Base-by-base conservation (phyloP, 2,888 invertebrate genomes). In the Drosophila pseudotakahashii region DNA sequence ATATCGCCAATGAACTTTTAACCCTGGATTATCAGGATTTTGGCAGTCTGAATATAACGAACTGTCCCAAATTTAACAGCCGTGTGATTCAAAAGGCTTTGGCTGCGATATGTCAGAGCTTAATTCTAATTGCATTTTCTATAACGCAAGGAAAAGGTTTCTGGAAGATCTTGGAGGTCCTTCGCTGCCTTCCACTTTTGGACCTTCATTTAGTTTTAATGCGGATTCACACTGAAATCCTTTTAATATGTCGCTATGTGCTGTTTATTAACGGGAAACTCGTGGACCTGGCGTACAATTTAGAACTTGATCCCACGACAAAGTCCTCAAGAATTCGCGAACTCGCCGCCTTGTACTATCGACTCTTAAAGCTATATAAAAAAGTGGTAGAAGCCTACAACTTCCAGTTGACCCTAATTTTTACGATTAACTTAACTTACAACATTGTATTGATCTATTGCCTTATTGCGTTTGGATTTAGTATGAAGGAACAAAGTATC, bases 261-360 rank as follows among this genome's bases (percentile, higher is more conserved):
- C 77, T 80, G 77, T 16, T 48, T 1, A 47, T 79, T 1, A 82
- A 79, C 37, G 47, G 47, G 9, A 39, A 79, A 13, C 53, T 79
- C 1, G n/a, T 52, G 1, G 37, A 14, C 2, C 26, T 76, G 7
- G 54, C 52, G 0, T 44, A 57, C 47, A n/a, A 2, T 3, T 9
- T 55, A 0, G 14, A 19, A 7, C 32, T 16, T 0, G 7, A 7
- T 2, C n/a, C 7, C 2, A 9, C 7, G 0, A 2, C 0, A 2
- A 13, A 36, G 6, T 47, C 9, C 1, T 7, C 23, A 2, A 32
- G 68, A 1, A 47, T 79, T 11, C 54, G 34, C 6, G 19, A 34
- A 1, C 54, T 79, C 0, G 48, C 63, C 9, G 16, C 14, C 0
- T 4, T 69, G 2, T 78, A 76, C 14, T 53, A 47, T 2, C 50